Base-by-base conservation (phyloP, 2,113 vertebrate genomes). In the Ivindomyrus marchei region DNA sequence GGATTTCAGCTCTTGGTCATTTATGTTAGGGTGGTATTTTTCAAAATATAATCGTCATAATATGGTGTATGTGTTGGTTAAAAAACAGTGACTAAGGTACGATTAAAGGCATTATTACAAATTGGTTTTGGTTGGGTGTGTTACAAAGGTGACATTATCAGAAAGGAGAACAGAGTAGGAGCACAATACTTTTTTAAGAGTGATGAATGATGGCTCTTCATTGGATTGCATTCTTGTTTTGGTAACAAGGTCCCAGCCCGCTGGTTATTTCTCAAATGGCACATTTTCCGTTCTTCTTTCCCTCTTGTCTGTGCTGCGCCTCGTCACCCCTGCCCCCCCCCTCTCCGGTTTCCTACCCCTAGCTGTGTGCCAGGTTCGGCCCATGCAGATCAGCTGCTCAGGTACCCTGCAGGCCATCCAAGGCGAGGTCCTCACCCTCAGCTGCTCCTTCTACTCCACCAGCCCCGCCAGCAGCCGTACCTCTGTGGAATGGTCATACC, bases 401-500 rank as follows among this genome's bases (percentile, higher is more conserved):
- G 19, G 95, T 0, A 95, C 96, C 19, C 92, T 98, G 19, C 93
- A 58, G 87, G 97, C 96, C 9, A 96, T 95, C 0, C 89, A 93
- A 45, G 97, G 97, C 0, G 96, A 97, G 1, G 46, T 91, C 0
- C 94, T 96, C 42, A 94, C 84, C 0, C 90, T 99, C 93, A 95
- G 94, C 90, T 99, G 98, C 92, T 94, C 94, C 0, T 99, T 99
- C 95, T 94, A n/a, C 5, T 98, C 98, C 17, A 94, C 90, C 11
- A 94, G 94, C 0, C 93, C 92, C 1, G 91, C 96, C 31, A 96
- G 95, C 0, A 97, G 97, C 90, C 96, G 91, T 84, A 96, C 98
- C 92, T 95, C 93, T 0, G 94, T 98, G 0, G 96, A 98, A 93
- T 99, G 98, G 98, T 97, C 96, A 0, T 98, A 97, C 66, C 95